Percentiles rank a stretch among this genome's conserved stretches.
Conservation (phyloP, 2,113 vertebrate genomes). For the Hippocampus mohnikei region DNA sequence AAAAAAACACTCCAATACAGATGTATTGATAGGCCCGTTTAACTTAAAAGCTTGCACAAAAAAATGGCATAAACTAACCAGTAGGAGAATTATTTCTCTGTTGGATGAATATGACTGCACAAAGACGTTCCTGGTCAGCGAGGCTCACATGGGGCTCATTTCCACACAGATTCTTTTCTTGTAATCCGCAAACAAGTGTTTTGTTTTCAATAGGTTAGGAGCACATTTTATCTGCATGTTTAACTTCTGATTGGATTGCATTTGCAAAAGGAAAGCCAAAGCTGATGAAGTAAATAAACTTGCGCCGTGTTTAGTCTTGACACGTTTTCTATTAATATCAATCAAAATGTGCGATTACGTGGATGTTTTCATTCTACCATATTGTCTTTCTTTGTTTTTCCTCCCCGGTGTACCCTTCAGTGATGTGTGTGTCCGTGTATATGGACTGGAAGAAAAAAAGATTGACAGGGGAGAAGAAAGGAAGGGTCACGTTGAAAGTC, state of each 20-base stretch:
- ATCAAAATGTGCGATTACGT: slow-evolving; percentile 7
- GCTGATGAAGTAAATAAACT: neutral
- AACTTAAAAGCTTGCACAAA: no score
- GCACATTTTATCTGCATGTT: neutral
- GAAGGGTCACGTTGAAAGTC: slow-evolving; percentile 63
- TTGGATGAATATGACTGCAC: no score
- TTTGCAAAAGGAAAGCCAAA: neutral
- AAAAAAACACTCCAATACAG: no score
- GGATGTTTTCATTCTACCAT: slow-evolving; percentile 4
- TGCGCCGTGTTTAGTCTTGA: neutral
- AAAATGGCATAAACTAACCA: no score
- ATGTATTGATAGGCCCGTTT: no score
- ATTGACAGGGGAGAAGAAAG: slow-evolving; percentile 54
- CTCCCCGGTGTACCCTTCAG: slow-evolving; percentile 32
- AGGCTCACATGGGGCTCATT: no score
- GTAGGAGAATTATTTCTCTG: no score
- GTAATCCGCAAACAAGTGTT: no score
- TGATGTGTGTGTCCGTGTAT: slow-evolving; percentile 16
- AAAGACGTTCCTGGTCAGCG: no score
- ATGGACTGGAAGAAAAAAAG: slow-evolving; percentile 27
- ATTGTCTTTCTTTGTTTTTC: slow-evolving; percentile 9
- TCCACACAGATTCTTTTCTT: no score
- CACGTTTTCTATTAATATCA: neutral
- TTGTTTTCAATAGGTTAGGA: neutral
- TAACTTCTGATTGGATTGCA: neutral